A percentile compares a stretch with the other conserved stretches of the same genome.
Evolutionary conservation across 2,797 vertebrate species (phyloP).

Genomic region (Periophthalmus magnuspinnatus): DNA sequence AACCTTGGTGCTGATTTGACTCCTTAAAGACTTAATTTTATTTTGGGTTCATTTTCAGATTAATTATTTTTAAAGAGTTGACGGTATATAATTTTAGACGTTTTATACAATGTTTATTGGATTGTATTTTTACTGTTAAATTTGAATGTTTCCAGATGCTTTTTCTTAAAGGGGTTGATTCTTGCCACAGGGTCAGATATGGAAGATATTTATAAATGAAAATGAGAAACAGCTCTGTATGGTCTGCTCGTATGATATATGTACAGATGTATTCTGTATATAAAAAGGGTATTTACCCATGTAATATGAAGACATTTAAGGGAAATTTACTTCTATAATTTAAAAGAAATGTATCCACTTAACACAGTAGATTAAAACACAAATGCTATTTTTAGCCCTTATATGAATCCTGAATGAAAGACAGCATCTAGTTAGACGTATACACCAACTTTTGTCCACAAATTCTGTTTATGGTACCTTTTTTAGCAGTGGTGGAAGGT

Average conservation of each 20-base stretch:
- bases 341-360: neutral
- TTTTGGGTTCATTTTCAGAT: slow-evolving; percentile 38
- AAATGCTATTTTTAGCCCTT: neutral
- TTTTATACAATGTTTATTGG: slow-evolving; percentile 12
- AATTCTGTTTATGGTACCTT: neutral
- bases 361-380: neutral
- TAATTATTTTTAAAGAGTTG: slow-evolving; percentile 36
- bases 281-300: neutral
- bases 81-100: slow-evolving; percentile 22
- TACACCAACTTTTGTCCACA: neutral
- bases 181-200: slow-evolving; percentile 44
- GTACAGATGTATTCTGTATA: neutral
- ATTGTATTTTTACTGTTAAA: slow-evolving; percentile 20
- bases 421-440: neutral
- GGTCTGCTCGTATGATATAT: slow-evolving; percentile 20
- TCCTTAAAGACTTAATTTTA: slow-evolving; percentile 31
- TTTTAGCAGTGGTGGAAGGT: neutral
- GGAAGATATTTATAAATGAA: slow-evolving; percentile 20
- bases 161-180: slow-evolving; percentile 48
- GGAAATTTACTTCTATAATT: neutral
- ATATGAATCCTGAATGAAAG: neutral
- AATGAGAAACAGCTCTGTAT: slow-evolving; percentile 38
- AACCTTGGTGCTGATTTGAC: slow-evolving; percentile 53
- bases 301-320: neutral
- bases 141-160: slow-evolving; percentile 39